These are phyloP conservation scores for Ptyas mucosa DNA, from an alignment of 2,113 vertebrate genomes.

Conservation along the genomic window DNA sequence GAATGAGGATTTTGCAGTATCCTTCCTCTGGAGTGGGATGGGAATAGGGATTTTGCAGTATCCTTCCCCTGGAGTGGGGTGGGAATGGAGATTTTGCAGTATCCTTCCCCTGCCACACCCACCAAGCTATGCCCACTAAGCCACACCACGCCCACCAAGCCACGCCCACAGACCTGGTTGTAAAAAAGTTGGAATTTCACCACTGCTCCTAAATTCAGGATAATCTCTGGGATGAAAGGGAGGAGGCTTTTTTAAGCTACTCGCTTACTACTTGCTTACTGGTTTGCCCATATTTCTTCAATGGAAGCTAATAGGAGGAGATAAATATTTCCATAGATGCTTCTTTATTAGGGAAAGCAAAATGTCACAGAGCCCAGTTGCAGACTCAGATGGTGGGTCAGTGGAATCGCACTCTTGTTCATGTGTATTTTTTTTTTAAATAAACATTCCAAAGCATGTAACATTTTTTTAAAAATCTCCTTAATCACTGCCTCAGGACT, in stretches of 20 bases:
- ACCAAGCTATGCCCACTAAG: too few species aligned
- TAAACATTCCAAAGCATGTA: not conserved
- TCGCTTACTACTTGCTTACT: not conserved
- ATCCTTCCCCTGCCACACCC: too few species aligned
- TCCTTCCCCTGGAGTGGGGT: too few species aligned
- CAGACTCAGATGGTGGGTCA: not conserved
- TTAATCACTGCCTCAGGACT: not conserved
- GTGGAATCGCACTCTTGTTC: not conserved
- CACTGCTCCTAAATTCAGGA: not conserved
- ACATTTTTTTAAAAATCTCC: not conserved
- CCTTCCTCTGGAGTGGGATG: too few species aligned
- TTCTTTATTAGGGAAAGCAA: not conserved
- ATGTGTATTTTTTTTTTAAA: not conserved
- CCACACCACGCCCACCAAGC: too few species aligned
- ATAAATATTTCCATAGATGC: not conserved
- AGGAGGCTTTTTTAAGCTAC: not conserved
- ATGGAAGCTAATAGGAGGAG: not conserved
- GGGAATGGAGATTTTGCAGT: too few species aligned
- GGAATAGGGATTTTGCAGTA: too few species aligned
- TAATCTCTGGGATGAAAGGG: not conserved
- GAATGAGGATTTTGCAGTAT: too few species aligned
- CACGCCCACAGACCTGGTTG: too few species aligned
- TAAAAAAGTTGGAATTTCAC: too few species aligned
- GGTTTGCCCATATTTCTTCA: not conserved
- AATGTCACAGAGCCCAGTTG: not conserved